A percentile compares a stretch with the other conserved stretches of the same genome.
phyloP scores from a whole-genome alignment of 2,113 vertebrate genomes.

The Antechinus flavipes region DNA sequence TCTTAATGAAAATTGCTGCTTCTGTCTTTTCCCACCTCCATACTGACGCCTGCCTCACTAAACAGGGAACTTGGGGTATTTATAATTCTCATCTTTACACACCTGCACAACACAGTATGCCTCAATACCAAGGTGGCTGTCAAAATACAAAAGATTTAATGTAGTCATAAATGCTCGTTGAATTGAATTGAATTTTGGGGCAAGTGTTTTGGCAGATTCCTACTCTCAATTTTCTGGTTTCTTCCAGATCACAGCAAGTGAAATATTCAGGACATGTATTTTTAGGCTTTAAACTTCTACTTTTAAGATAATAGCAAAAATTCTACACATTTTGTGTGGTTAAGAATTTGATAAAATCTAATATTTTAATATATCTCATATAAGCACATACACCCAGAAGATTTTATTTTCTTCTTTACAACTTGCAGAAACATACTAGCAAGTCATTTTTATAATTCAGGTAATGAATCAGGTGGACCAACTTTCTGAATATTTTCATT shows the following conservation, averaged over 20 bases:
- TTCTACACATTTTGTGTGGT: neutral
- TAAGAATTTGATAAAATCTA: slow-evolving; percentile 31
- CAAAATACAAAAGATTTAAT: slow-evolving; percentile 36
- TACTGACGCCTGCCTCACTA: neutral
- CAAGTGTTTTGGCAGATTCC: slow-evolving; percentile 47
- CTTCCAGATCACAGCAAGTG: slow-evolving; percentile 17
- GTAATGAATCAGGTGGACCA: slow-evolving; percentile 29
- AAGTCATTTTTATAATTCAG: slow-evolving; percentile 19
- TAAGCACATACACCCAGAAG: slow-evolving; percentile 34
- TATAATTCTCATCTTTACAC: slow-evolving; percentile 28
- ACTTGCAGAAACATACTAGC: slow-evolving; percentile 30
- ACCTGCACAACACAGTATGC: neutral
- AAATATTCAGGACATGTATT: slow-evolving; percentile 30
- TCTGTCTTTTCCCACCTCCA: slow-evolving; percentile 19
- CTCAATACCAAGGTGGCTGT: slow-evolving; percentile 45
- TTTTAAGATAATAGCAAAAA: slow-evolving; percentile 37
- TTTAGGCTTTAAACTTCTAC: slow-evolving; percentile 31
- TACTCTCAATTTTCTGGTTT: slow-evolving; percentile 36
- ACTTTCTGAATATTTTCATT: slow-evolving; percentile 76
- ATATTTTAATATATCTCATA: neutral
- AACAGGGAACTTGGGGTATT: slow-evolving; percentile 41
- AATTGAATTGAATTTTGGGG: slow-evolving; percentile 36
- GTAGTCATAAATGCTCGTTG: slow-evolving; percentile 18
- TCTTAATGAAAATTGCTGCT: slow-evolving; percentile 56
- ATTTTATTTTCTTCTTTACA: slow-evolving; percentile 23